Evolutionary conservation across 2,797 vertebrate genomes (phyloP), one percentile per base, ranked within the genome.

Genomic region (Pseudotriccus pelzelni): DNA sequence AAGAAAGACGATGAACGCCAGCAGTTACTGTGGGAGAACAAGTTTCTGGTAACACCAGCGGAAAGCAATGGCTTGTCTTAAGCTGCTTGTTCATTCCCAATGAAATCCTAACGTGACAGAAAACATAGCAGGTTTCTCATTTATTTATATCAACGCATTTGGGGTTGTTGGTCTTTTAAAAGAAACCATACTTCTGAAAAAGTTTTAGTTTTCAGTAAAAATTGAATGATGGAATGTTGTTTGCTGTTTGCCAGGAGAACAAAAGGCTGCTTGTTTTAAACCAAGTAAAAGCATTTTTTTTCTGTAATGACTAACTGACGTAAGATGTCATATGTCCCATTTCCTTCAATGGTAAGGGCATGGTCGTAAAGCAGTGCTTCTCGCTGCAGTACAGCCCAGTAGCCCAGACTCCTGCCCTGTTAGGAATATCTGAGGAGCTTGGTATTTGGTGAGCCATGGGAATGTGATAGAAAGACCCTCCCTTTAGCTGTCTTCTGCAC

Each of bases 371-470:
- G 68, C 47, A 11, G 6, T 5, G 7, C 14, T 84, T 37, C 18
- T 52, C 12, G 1, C 16, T 20, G 64, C 0, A 2, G 28, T 19
- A 15, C n/a, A 43, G 24, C n/a, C 37, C 0, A 0, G 2, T 11
- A 43, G 68, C 36, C 37, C 50, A 24, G 62, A 5, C 36, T 43
- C 44, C n/a, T 0, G 0, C 58, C n/a, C 2, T 3, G 1, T 8
- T 7, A 6, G 28, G 34, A 1, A 1, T 34, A 4, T n/a, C 49
- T 34, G 53, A 46, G 47, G 53, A 66, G 32, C 13, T 24, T 27
- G 23, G 47, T 36, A 7, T 69, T 30, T 23, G 30, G 34, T 16
- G 62, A 49, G 43, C 30, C 12, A 0, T 16, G 24, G 21, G 23
- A 81, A 14, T 6, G 14, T 3, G 1, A 7, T 2, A 28, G 25